Evolutionary conservation across 2,113 vertebrate genomes (phyloP), one percentile per base, ranked within the genome.

Genomic region (Erinaceus europaeus): DNA sequence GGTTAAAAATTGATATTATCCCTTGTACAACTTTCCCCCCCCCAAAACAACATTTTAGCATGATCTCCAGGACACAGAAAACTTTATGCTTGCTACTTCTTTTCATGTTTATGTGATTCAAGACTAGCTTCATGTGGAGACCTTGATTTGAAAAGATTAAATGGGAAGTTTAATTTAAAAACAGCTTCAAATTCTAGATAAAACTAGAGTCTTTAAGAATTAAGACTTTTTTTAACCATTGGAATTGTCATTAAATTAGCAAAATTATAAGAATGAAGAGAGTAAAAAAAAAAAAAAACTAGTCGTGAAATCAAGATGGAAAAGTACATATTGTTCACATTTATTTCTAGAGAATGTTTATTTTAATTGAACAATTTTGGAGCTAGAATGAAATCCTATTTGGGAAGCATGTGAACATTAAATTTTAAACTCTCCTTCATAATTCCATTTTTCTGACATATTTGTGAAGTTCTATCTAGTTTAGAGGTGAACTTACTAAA

Each of bases 401-500:
- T 85, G 34, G 50, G 17, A 73, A 90, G 21, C 79, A 92, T 29
- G 57, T 48, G 3, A 46, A 34, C 42, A n/a, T 84, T 86, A 72
- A 3, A 77, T 84, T 86, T 86, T 57, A 59, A 83, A 15, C 29
- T 77, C 9, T 68, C 15, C 9, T 34, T 75, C 27, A 83, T 77
- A 62, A 42, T 67, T 67, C 65, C 85, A 64, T 92, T 5, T 77
- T 11, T 74, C 29, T 68, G 34, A 80, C 42, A 64, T 32, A 23
- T 67, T 92, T 83, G 83, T 69, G 50, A 69, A 76, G 93, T 92
- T 65, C 4, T 62, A 94, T 80, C 48, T 83, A 89, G 14, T 68
- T 94, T 21, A 42, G 67, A 86, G 34, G 38, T 80, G 85, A 93
- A 92, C 50, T 86, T 93, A 92, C 90, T 92, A 92, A 90, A 62